Base-by-base conservation (phyloP, 2,113 vertebrate species). In the Daboia siamensis region DNA sequence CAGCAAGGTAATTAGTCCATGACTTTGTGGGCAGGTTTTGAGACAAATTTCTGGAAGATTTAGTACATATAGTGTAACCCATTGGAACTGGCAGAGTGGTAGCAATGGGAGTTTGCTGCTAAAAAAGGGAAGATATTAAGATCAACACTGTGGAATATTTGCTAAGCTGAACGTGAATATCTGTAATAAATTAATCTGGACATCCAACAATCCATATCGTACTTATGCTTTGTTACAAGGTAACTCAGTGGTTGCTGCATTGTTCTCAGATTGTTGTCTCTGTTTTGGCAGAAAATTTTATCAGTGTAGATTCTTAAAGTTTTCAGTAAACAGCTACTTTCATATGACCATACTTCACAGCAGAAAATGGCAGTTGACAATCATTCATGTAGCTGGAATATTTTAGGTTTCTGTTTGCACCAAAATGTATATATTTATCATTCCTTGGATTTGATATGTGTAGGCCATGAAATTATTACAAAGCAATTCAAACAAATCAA, bases 181-280 rank as follows among this genome's bases (percentile, higher is more conserved):
- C 94, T 91, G 91, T 87, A 52, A 48, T 10, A 26, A 93, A 92
- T 59, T 33, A 86, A n/a, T 20, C 13, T 64, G 44, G 48, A 57
- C 92, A 91, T n/a, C 0, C 91, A 93, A 92, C 74, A 39, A 39
- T 93, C 52, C 23, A 90, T 33, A 88, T 56, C 87, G 91, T 74
- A 86, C 15, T 0, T 86, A 17, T 86, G 90, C 86, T 91, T n/a
- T 94, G 59, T 64, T 87, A 17, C 51, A 89, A 46, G 88, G 89
- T 80, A 26, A 87, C 89, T 85, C 80, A 90, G 86, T 86, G 56
- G 52, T 93, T 92, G 91, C 64, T 69, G 12, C 12, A n/a, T n/a
- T 69, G 11, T 69, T 69, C 29, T 69, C 12, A 69, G 12, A 69
- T 69, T 69, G 61, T 69, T 69, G 29, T 64, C 29, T 15, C 64